phyloP scores from a whole-genome alignment of 2,888 invertebrate species.

The Drosophila testacea region DNA sequence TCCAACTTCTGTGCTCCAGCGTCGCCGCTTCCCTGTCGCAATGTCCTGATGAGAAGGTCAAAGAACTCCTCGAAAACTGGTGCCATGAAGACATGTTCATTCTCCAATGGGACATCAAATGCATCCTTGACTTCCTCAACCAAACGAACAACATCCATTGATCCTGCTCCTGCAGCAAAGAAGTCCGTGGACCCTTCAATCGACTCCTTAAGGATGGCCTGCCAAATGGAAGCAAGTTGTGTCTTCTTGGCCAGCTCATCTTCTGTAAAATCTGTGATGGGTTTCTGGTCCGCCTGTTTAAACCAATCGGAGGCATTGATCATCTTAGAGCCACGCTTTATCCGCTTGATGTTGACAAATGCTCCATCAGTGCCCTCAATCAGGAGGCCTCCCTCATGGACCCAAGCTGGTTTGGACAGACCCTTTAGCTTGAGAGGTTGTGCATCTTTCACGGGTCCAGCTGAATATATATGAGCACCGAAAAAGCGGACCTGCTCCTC shows the following conservation, averaged over 20 bases:
- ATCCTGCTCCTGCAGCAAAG: constrained; percentile 97
- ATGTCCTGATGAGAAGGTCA: constrained; percentile 88
- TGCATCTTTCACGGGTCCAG: constrained; percentile 84
- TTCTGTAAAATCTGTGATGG: constrained; percentile 88
- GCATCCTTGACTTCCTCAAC: constrained; percentile 96
- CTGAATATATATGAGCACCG: constrained; percentile 88
- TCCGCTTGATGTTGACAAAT: constrained; percentile 90
- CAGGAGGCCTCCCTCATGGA: constrained; percentile 92
- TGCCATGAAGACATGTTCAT: constrained; percentile 97
- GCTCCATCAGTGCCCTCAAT: constrained; percentile 93
- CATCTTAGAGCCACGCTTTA: constrained; percentile 92
- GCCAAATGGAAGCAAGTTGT: constrained; percentile 91
- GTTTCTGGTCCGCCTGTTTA: constrained; percentile 86
- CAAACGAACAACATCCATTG: constrained; percentile 96
- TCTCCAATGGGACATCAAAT: constrained; percentile 91
- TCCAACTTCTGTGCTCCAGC: constrained; percentile 86
- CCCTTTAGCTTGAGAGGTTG: constrained; percentile 88
- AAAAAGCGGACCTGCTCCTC: constrained; percentile 91
- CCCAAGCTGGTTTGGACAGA: constrained; percentile 87
- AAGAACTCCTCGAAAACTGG: constrained; percentile 94
- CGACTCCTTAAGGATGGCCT: constrained; percentile 91
- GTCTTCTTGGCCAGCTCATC: constrained; percentile 91
- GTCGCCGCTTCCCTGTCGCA: constrained; percentile 87
- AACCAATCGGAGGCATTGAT: constrained; percentile 93
- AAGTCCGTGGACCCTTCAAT: constrained; percentile 94